Percentiles rank a stretch among this genome's conserved stretches.
Conservation (phyloP, 2,797 vertebrate genomes). For the Girardinus metallicus region DNA sequence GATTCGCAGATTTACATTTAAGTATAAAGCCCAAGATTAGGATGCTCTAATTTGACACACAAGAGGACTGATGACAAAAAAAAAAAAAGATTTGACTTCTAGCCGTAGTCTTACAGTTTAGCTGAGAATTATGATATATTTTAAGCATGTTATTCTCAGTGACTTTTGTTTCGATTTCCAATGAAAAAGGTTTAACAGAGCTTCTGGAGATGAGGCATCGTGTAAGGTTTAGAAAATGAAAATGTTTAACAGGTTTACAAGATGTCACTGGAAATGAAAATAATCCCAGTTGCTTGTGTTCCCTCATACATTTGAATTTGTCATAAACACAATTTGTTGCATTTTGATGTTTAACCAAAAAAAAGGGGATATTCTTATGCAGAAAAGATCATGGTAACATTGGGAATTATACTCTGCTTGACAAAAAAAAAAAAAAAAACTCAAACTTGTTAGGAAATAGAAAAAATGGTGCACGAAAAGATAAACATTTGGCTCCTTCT, state of each 20-base stretch:
- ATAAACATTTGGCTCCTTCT: constrained; percentile 77
- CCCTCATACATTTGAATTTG: constrained; percentile 39
- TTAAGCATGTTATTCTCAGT: constrained; percentile 30
- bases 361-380: constrained; percentile 56
- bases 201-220: constrained; percentile 13
- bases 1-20: constrained; percentile 64
- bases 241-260: constrained; percentile 49
- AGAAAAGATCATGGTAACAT: constrained; percentile 60
- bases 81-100: constrained; percentile 25
- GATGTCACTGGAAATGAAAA: constrained; percentile 34
- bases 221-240: constrained; percentile 37
- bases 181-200: constrained; percentile 18
- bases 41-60: constrained; percentile 60
- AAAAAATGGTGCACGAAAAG: constrained; percentile 44
- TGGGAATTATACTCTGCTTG: constrained; percentile 54
- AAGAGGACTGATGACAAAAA: constrained; percentile 37
- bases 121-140: constrained; percentile 15
- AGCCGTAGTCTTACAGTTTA: constrained; percentile 13
- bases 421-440: constrained; percentile 13
- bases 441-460: constrained; percentile 49
- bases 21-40: constrained; percentile 65
- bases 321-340: constrained; percentile 36
- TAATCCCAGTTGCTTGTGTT: constrained; percentile 38
- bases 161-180: constrained; percentile 22
- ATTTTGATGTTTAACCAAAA: constrained; percentile 51